Evolutionary conservation across 2,888 invertebrate species (phyloP).

Genomic region (Lathronympha strigana): DNA sequence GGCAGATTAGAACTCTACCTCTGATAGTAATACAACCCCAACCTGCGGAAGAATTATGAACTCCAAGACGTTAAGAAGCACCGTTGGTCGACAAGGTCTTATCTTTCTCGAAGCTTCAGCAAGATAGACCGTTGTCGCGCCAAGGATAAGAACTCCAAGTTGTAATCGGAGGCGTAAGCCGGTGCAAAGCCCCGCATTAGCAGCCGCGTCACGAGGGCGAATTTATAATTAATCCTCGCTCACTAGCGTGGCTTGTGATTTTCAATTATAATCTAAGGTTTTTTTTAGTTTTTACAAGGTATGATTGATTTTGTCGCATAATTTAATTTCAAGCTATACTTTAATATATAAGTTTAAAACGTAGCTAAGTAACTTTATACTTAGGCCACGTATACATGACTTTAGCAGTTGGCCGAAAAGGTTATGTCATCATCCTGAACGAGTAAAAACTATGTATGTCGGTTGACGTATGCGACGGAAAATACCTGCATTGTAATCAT

Average conservation of each 20-base stretch:
- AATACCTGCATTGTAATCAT: too few relatives aligned
- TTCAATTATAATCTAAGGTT: slow-evolving; percentile 27
- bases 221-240: slow-evolving; percentile 56
- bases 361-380: too few relatives aligned
- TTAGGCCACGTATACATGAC: too few relatives aligned
- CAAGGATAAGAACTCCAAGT: slow-evolving; percentile 22
- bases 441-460: too few relatives aligned
- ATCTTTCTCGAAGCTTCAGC: slow-evolving; percentile 4
- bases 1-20: neutral
- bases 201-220: slow-evolving; percentile 51
- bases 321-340: neutral
- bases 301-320: neutral
- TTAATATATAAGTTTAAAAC: too few relatives aligned
- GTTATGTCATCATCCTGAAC: too few relatives aligned
- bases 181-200: slow-evolving; percentile 49
- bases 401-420: too few relatives aligned
- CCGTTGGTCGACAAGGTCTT: slow-evolving; percentile 4
- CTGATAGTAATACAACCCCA: neutral
- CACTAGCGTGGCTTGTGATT: slow-evolving; percentile 20
- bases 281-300: neutral
- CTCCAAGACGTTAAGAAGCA: slow-evolving; percentile 1
- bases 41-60: neutral
- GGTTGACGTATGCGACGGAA: too few relatives aligned
- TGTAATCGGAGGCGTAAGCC: slow-evolving; percentile 37
- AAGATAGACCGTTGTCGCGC: slow-evolving; percentile 13